Evolutionary conservation across 2,888 invertebrate genomes (phyloP).

Genomic region (Diachrysia chrysitis): DNA sequence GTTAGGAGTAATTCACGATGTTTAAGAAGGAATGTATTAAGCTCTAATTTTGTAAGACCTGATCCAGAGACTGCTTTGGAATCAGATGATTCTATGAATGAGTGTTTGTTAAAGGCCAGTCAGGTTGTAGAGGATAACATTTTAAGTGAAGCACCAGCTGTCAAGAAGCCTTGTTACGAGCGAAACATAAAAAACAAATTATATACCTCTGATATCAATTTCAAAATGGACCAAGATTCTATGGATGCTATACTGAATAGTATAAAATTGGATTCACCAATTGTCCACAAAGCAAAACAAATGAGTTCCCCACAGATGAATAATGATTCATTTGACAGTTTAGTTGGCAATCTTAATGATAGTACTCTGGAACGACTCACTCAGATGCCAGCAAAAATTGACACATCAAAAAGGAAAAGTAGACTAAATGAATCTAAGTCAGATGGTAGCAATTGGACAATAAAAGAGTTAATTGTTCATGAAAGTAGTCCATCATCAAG

Average conservation of each 20-base stretch:
- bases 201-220: slow-evolving; percentile 60
- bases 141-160: slow-evolving; percentile 63
- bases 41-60: slow-evolving; percentile 80
- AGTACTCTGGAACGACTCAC: slow-evolving; percentile 81
- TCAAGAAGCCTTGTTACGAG: slow-evolving; percentile 69
- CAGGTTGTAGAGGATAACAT: slow-evolving; percentile 85
- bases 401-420: slow-evolving; percentile 52
- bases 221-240: slow-evolving; percentile 79
- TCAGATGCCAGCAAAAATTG: slow-evolving; percentile 75
- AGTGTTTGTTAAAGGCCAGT: slow-evolving; percentile 84
- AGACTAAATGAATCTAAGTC: slow-evolving; percentile 43
- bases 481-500: slow-evolving; percentile 76
- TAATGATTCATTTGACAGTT: slow-evolving; percentile 86
- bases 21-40: slow-evolving; percentile 81
- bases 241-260: slow-evolving; percentile 81
- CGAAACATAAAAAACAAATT: slow-evolving; percentile 50
- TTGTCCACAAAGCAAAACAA: slow-evolving; percentile 69
- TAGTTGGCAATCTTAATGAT: slow-evolving; percentile 84
- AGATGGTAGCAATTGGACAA: slow-evolving; percentile 66
- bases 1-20: slow-evolving; percentile 72
- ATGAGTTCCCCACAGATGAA: slow-evolving; percentile 72
- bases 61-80: slow-evolving; percentile 81
- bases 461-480: slow-evolving; percentile 73
- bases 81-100: slow-evolving; percentile 88
- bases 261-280: slow-evolving; percentile 79